Evolutionary conservation across 2,888 invertebrate species (phyloP).

Genomic region (Cloeon dipterum): DNA sequence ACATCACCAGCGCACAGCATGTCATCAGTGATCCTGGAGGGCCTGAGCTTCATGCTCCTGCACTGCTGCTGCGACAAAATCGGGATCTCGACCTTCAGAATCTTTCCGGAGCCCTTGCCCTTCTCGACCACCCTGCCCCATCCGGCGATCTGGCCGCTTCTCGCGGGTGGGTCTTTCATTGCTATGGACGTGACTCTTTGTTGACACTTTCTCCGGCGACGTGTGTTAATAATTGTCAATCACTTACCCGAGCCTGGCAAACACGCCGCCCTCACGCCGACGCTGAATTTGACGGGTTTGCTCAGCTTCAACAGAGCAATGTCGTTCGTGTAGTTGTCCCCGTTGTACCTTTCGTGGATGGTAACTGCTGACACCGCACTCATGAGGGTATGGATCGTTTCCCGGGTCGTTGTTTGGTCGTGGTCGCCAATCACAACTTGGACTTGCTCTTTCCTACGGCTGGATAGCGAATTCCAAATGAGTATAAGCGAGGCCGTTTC

Average conservation of each 20-base stretch:
- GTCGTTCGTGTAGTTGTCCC: conserved; percentile 68
- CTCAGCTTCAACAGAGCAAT: conserved; percentile 54
- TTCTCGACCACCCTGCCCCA: conserved; percentile 51
- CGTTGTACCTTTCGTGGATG: conserved; percentile 60
- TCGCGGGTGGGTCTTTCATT: no score
- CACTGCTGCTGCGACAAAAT: conserved; percentile 49
- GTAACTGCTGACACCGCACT: conserved; percentile 55
- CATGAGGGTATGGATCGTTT: conserved; percentile 45
- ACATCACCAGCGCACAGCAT: conserved; percentile 61
- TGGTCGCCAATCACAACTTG: conserved; percentile 65
- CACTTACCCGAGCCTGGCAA: conserved; percentile 31
- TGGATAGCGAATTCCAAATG: no score
- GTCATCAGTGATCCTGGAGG: conserved; percentile 41
- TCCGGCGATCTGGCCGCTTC: no score
- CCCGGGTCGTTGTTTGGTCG: conserved; percentile 48
- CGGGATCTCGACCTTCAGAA: conserved; percentile 45
- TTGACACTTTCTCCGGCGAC: no score
- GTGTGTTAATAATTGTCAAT: no score
- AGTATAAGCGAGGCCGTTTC: no score
- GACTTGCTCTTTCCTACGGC: conserved; percentile 17
- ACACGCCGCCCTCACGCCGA: conserved; percentile 53
- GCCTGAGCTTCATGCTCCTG: conserved; percentile 41
- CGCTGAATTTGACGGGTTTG: conserved; percentile 56
- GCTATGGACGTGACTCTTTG: no score
- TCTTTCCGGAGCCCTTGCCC: conserved; percentile 35